phyloP scores from a whole-genome alignment of 92 coral and sea anemone genomes.

The Zoanthus sansibaricus region DNA sequence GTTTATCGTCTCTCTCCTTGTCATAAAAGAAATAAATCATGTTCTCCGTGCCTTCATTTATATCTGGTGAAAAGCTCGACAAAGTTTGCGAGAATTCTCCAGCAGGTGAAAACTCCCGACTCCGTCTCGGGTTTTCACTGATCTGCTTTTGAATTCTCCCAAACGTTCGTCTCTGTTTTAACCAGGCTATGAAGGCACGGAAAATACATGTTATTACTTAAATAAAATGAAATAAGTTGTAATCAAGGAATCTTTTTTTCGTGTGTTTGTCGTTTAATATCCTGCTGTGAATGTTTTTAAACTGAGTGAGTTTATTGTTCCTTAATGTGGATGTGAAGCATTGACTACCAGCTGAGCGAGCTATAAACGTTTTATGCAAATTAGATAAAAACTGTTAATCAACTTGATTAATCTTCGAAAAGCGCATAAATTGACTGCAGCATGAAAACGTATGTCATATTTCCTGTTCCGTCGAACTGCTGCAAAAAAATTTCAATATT shows the following conservation, averaged over 20 bases:
- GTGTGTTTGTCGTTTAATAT: neutral
- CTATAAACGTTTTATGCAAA: neutral
- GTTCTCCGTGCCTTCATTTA: no score
- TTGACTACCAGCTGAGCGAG: neutral
- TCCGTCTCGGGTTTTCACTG: no score
- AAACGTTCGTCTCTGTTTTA: no score
- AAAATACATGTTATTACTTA: no score
- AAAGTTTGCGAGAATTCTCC: no score
- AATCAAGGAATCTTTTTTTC: neutral
- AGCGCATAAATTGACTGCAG: constrained; percentile 5
- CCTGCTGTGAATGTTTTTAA: neutral
- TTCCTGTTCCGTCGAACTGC: neutral
- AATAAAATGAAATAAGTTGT: no score
- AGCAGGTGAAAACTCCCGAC: no score
- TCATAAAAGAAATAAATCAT: no score
- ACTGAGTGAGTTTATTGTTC: neutral
- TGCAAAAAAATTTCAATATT: neutral
- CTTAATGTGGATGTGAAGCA: neutral
- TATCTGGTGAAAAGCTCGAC: no score
- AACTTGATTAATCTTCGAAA: neutral
- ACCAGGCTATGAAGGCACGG: neutral
- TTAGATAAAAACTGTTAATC: neutral
- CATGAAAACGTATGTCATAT: neutral
- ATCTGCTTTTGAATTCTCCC: no score
- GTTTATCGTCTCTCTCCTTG: no score